These are phyloP conservation scores for Tamias sibiricus DNA, from an alignment of 2,113 vertebrate species.

Conservation along the genomic window DNA sequence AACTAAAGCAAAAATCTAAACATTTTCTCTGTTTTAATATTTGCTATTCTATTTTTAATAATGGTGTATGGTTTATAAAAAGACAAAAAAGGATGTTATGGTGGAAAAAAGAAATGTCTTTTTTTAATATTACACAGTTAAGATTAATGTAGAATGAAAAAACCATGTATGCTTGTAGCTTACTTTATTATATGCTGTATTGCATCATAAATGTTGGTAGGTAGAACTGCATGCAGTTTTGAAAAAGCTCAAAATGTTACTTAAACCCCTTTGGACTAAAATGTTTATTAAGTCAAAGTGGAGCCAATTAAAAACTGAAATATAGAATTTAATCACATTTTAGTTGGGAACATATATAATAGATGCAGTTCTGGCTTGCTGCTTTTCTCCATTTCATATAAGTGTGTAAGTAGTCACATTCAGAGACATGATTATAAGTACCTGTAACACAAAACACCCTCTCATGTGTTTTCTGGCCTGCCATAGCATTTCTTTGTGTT, in stretches of 20 bases:
- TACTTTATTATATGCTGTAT: background rate
- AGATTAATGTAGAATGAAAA: constrained; percentile 25
- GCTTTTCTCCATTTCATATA: constrained; percentile 45
- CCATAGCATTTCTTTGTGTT: constrained; percentile 44
- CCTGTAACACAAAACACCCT: constrained; percentile 3
- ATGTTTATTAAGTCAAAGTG: constrained; percentile 58
- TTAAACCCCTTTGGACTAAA: constrained; percentile 55
- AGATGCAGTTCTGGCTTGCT: background rate
- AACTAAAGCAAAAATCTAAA: background rate
- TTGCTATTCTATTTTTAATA: constrained; percentile 24
- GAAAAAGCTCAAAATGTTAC: constrained; percentile 34
- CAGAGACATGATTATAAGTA: background rate
- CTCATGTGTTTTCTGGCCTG: background rate
- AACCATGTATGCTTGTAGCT: background rate
- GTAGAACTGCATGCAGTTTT: constrained; percentile 5
- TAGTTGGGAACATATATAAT: constrained; percentile 47
- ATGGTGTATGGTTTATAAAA: background rate
- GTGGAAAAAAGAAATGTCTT: background rate
- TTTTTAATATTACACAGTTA: constrained; percentile 54
- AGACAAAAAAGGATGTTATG: background rate
- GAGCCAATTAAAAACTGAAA: constrained; percentile 59
- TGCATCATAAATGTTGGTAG: constrained; percentile 57
- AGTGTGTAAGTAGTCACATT: background rate
- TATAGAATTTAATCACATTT: constrained; percentile 52
- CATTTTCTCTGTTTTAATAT: constrained; percentile 53